Conservation (phyloP, 2,888 invertebrate genomes). For the Melanotus villosus region DNA sequence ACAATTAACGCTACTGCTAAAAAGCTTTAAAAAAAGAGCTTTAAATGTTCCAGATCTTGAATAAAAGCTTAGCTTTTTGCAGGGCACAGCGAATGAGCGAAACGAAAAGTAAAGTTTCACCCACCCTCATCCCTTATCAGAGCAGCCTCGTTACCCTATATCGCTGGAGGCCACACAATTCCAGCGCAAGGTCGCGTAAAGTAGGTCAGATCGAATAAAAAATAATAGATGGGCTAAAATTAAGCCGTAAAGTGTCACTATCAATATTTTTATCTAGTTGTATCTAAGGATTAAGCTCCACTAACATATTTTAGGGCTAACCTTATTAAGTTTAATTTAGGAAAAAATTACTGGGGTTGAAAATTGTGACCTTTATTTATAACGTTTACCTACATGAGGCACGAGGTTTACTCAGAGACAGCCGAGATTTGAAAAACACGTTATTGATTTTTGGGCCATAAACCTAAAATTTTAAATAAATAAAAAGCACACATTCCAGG, state of each 20-base stretch:
- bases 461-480: no score
- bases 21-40: no score
- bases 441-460: no score
- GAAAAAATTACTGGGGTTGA: no score
- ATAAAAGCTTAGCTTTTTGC: not conserved
- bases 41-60: not conserved
- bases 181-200: conserved; percentile 29
- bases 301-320: no score
- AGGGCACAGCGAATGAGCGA: not conserved
- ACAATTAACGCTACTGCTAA: no score
- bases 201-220: conserved; percentile 37
- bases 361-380: no score
- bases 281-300: not conserved
- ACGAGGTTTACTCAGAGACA: no score
- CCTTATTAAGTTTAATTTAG: no score
- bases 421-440: no score
- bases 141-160: conserved; percentile 14
- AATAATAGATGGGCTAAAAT: conserved; percentile 26
- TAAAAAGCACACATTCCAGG: no score
- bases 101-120: not conserved
- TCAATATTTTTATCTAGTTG: not conserved
- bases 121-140: conserved; percentile 10
- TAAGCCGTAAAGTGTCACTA: conserved; percentile 1
- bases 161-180: conserved; percentile 7
- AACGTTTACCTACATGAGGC: no score